These are phyloP conservation scores for Oegoconia quadripuncta DNA, from an alignment of 2,888 invertebrate species.

Conservation along the genomic window DNA sequence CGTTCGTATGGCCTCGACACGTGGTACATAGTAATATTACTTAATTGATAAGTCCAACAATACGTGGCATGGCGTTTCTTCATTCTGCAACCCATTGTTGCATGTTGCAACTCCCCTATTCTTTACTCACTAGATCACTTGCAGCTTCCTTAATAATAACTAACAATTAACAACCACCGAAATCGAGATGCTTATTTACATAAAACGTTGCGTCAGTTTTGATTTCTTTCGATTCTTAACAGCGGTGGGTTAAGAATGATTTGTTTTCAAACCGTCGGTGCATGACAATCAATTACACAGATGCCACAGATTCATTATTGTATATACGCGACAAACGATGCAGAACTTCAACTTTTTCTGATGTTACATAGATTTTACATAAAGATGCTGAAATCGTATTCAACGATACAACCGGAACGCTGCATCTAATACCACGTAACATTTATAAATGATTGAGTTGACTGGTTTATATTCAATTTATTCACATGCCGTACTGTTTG, in stretches of 20 bases:
- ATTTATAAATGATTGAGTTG: neutral
- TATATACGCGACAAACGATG: conserved; percentile 8
- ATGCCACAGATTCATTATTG: conserved; percentile 6
- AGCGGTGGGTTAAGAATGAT: conserved; percentile 3
- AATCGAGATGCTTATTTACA: conserved; percentile 13
- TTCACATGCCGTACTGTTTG: too few species aligned
- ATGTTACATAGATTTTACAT: conserved; percentile 14
- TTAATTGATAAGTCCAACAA: conserved; percentile 43
- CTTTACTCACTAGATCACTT: conserved; percentile 35
- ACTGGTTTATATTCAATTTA: too few species aligned
- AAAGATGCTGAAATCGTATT: conserved; percentile 9
- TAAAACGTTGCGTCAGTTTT: conserved; percentile 9
- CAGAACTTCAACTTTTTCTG: conserved; percentile 8
- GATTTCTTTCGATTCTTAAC: conserved; percentile 7
- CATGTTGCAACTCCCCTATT: conserved; percentile 44
- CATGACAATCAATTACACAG: conserved; percentile 15
- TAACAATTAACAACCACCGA: conserved; percentile 21
- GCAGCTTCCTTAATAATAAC: conserved; percentile 36
- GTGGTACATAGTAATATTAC: conserved; percentile 32
- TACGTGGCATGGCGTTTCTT: conserved; percentile 42
- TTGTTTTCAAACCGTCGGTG: conserved; percentile 10
- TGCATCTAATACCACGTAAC: neutral
- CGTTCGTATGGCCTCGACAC: conserved; percentile 23
- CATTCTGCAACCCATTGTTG: conserved; percentile 47
- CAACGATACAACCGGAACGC: neutral